Evolutionary conservation across 2,888 invertebrate genomes (phyloP), one percentile per base, ranked within the genome.

Genomic region (Calameuta filiformis): DNA sequence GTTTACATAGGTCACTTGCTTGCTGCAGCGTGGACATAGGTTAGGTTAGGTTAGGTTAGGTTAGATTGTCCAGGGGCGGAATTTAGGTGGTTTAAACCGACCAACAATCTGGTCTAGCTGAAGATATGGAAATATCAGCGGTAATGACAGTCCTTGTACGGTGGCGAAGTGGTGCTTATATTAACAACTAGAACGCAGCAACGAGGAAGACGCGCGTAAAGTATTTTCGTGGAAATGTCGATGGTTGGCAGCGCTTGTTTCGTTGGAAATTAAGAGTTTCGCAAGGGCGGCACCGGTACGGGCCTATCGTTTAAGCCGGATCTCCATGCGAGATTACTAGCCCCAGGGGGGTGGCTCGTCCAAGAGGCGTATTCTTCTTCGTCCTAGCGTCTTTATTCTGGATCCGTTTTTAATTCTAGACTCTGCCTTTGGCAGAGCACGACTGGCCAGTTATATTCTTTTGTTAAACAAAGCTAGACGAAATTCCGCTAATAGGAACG

Each of bases 241-340:
- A 83, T 82, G 83, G 82, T 81, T 40, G 79, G 82, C 80, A 78
- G 23, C 31, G 83, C 77, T 85, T 82, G 83, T 78, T 68, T 87
- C 85, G 85, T 83, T 86, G 87, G 85, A 88, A 90, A 89, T 90
- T 89, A 89, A 90, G 90, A 90, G 90, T 91, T 90, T 88, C 88
- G 87, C 87, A 84, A 85, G 82, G 86, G 88, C 88, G 88, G 88
- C 87, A 87, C 84, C 88, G 87, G 85, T 83, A 85, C 87, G 89
- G 88, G 89, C 91, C 91, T 91, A 90, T 91, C 91, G 91, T 91
- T 91, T 91, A 73, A 90, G 89, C 85, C 86, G 89, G 90, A 91
- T 91, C 90, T 90, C 87, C 90, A 89, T 90, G 89, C 87, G 85
- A 91, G 91, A 91, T 91, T 91, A 85, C 87, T 89, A 89, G 89